These are phyloP conservation scores for Dusona sp. DNA, from an alignment of 2,888 invertebrate species.

Conservation along the genomic window DNA sequence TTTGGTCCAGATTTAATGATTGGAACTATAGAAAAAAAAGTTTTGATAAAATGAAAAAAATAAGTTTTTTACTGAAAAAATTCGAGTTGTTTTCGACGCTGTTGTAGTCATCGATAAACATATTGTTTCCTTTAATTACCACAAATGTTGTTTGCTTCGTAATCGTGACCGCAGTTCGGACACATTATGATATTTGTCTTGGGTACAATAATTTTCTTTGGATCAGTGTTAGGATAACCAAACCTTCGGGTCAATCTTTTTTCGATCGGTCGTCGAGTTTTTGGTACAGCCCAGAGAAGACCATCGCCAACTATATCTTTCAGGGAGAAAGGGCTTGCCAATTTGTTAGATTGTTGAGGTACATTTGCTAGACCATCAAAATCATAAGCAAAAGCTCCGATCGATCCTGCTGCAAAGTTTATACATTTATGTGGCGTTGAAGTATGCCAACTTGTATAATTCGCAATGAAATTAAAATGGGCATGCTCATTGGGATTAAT, in stretches of 20 bases:
- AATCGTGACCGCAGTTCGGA: conserved; percentile 93
- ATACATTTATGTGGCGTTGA: not conserved
- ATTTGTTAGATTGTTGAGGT: conserved; percentile 49
- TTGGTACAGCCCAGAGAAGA: conserved; percentile 93
- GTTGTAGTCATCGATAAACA: not conserved
- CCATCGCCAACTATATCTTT: conserved; percentile 90
- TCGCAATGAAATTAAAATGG: not conserved
- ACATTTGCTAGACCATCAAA: conserved; percentile 69
- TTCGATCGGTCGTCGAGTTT: conserved; percentile 91
- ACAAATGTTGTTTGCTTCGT: conserved; percentile 92
- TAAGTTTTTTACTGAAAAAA: no score
- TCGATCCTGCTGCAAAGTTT: conserved; percentile 76
- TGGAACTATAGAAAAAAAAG: no score
- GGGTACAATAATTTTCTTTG: conserved; percentile 89
- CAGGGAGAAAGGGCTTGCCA: conserved; percentile 85
- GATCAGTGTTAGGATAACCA: conserved; percentile 87
- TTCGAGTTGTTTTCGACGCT: no score
- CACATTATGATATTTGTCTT: conserved; percentile 92
- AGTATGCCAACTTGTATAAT: not conserved
- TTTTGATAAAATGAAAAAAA: no score
- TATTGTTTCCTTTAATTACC: conserved; percentile 86
- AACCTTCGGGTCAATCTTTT: conserved; percentile 90
- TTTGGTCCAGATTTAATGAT: no score
- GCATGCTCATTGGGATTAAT: not conserved
- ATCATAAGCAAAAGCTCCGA: conserved; percentile 78